These are phyloP conservation scores for Cassiopea andromeda DNA, from an alignment of 30 jellyfish, hydroid and myxozoan species.

Conservation along the genomic window DNA sequence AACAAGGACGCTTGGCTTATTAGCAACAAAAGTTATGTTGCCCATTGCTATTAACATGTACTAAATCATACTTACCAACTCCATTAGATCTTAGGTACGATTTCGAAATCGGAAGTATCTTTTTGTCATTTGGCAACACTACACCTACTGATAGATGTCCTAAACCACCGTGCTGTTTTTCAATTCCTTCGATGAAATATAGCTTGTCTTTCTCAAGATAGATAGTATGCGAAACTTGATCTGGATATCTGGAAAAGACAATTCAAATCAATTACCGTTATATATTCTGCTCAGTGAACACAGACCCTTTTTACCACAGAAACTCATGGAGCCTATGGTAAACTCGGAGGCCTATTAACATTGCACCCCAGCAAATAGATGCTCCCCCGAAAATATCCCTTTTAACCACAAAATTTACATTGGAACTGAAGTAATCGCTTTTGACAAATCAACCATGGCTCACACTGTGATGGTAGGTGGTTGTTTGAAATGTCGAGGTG, in stretches of 20 bases:
- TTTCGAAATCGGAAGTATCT: conserved; percentile 72
- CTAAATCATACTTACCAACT: neutral
- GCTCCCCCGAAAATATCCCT: too few relatives aligned
- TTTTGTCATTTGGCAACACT: conserved; percentile 80
- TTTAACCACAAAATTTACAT: too few relatives aligned
- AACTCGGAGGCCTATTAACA: too few relatives aligned
- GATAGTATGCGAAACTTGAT: conserved; percentile 85
- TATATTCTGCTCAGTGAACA: too few relatives aligned
- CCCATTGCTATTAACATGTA: neutral
- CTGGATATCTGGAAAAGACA: conserved; percentile 69
- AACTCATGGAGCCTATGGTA: too few relatives aligned
- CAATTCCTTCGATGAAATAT: conserved; percentile 67
- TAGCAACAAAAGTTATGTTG: neutral
- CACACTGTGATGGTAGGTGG: too few relatives aligned
- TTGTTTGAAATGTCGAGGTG: too few relatives aligned
- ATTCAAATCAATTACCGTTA: neutral
- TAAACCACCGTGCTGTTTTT: conserved; percentile 50
- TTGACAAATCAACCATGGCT: too few relatives aligned
- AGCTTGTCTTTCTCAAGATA: conserved; percentile 63
- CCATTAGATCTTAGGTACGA: conserved; percentile 34
- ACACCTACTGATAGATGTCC: conserved; percentile 87
- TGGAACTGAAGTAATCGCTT: too few relatives aligned
- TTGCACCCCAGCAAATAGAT: too few relatives aligned
- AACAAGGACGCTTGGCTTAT: too few relatives aligned
- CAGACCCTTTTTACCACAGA: too few relatives aligned